Conservation (phyloP, 1,140 invertebrate species). For the Scaptomyza montana region DNA sequence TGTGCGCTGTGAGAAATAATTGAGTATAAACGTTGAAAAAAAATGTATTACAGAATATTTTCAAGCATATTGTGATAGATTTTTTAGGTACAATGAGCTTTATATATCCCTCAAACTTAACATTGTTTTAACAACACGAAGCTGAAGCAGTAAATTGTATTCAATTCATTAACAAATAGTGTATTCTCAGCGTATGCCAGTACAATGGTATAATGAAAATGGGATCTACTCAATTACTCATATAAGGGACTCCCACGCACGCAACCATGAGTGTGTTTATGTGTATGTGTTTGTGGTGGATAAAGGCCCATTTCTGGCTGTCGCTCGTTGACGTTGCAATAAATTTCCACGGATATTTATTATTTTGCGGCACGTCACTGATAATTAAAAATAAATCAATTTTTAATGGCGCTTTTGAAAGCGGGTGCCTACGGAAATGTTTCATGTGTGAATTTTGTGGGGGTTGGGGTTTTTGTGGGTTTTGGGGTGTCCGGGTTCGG, state of each 20-base stretch:
- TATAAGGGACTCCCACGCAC: slow-evolving; percentile 42
- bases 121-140: too few species aligned
- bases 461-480: slow-evolving; percentile 21
- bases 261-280: slow-evolving; percentile 15
- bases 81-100: too few species aligned
- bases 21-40: too few species aligned
- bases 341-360: slow-evolving; percentile 80
- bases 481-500: slow-evolving; percentile 7
- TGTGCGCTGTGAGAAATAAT: neutral
- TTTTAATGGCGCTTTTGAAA: slow-evolving; percentile 67
- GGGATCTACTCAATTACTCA: neutral
- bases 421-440: slow-evolving; percentile 30
- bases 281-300: too few species aligned
- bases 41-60: too few species aligned
- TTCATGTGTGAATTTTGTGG: neutral
- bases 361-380: slow-evolving; percentile 80
- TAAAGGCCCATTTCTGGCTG: slow-evolving; percentile 35
- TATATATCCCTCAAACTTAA: too few species aligned
- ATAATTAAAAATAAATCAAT: slow-evolving; percentile 83
- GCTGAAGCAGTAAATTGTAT: too few species aligned
- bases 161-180: too few species aligned
- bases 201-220: slow-evolving; percentile 4
- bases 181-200: neutral
- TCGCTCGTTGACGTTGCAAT: slow-evolving; percentile 77
- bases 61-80: too few species aligned